phyloP scores from a whole-genome alignment of 1,140 invertebrate genomes.

The Caenorhabditis remanei region DNA sequence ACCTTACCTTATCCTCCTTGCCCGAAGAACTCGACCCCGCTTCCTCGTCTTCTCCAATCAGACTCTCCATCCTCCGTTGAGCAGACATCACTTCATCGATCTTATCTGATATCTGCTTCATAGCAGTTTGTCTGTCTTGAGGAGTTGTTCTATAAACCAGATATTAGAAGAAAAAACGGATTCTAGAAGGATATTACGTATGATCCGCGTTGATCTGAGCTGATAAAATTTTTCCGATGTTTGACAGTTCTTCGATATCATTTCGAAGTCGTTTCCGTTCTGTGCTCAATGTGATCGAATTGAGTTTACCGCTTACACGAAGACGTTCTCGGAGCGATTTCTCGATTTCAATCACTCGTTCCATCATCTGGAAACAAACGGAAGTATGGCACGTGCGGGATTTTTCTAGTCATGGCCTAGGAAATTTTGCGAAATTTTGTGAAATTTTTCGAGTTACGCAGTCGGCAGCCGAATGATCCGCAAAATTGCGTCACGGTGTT shows the following conservation, averaged over 20 bases:
- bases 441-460: too few relatives aligned
- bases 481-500: too few relatives aligned
- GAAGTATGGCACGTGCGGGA: too few relatives aligned
- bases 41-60: too few relatives aligned
- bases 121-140: constrained; percentile 7
- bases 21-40: too few relatives aligned
- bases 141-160: constrained; percentile 18
- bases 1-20: too few relatives aligned
- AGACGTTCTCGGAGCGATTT: constrained; percentile 15
- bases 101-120: constrained; percentile 16
- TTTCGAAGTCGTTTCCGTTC: constrained; percentile 14
- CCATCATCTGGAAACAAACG: constrained; percentile 51
- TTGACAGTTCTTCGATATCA: constrained; percentile 55
- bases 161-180: background rate
- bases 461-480: too few relatives aligned
- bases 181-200: constrained; percentile 8
- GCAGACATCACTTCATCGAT: too few relatives aligned
- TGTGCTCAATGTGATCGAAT: constrained; percentile 19
- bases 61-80: too few relatives aligned
- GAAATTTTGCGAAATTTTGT: too few relatives aligned
- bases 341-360: constrained; percentile 54
- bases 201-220: constrained; percentile 63
- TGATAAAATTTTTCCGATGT: constrained; percentile 49
- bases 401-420: too few relatives aligned
- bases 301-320: background rate